Conservation (phyloP, 2,888 invertebrate species). For the Catocala fraxini region DNA sequence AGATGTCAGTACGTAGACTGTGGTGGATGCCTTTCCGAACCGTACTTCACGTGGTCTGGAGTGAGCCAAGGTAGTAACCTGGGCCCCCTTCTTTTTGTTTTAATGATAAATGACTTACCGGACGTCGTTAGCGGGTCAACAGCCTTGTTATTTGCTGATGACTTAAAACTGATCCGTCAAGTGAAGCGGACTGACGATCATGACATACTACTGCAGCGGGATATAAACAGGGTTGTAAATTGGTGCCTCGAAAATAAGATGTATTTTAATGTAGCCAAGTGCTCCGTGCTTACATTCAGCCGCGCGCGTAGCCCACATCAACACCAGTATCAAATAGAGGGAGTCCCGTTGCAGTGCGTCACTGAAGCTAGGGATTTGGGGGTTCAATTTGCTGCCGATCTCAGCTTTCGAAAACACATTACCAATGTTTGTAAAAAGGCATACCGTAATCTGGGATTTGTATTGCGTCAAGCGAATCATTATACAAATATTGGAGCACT, state of each 20-base stretch:
- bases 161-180: conserved; percentile 6
- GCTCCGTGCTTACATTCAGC: too few species aligned
- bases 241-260: background rate
- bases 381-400: background rate
- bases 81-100: too few species aligned
- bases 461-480: too few species aligned
- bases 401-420: background rate
- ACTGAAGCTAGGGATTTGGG: conserved; percentile 1
- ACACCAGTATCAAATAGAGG: too few species aligned
- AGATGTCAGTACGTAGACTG: too few species aligned
- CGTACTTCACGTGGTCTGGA: too few species aligned
- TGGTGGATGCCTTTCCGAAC: too few species aligned
- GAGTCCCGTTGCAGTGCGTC: too few species aligned
- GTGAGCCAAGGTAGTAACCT: too few species aligned
- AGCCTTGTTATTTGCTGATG: conserved; percentile 15
- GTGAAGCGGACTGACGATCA: background rate
- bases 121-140: background rate
- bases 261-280: too few species aligned
- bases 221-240: conserved; percentile 2
- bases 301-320: too few species aligned
- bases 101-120: conserved; percentile 15
- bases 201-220: background rate
- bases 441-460: background rate
- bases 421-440: conserved; percentile 2
- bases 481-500: too few species aligned